Base-by-base conservation (phyloP, 2,797 vertebrate species). In the Lates japonicus region DNA sequence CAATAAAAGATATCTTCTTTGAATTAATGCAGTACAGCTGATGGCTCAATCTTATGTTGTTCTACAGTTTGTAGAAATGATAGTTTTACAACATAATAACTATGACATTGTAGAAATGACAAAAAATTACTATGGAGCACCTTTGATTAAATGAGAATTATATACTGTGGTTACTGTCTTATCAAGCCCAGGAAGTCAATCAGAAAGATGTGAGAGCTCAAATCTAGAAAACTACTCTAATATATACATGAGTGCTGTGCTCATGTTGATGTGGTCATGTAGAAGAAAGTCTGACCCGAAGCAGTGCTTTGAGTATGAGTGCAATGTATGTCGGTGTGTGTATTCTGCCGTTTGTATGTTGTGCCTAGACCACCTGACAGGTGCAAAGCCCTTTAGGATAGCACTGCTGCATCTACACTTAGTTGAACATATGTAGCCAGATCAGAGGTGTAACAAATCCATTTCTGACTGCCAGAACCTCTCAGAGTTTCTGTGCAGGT, bases 371-470 rank as follows among this genome's bases (percentile, higher is more conserved):
- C 74, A 76, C 84, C 85, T 88, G 92, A 89, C 89, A 89, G 83
- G 73, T 87, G 89, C 80, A 80, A 87, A 88, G 85, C 91, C 93
- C 91, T 78, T 86, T 88, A 87, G 92, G 93, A 86, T 60, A 84
- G 79, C 82, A 48, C 77, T 87, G 90, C 87, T 90, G 88, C 79
- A 83, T 93, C 88, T 89, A 85, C 92, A 93, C 92, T 91, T 58
- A 87, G 70, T 82, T 90, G 92, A 88, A 91, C 91, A 89, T 90
- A 86, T 90, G 89, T 91, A 85, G 86, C n/a, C 93, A 92, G 88
- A 93, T 95, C 92, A 90, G 91, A 94, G 91, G 93, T 94, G 93
- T 84, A 92, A 94, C 87, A 93, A 93, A 95, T 94, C 93, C 90
- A 94, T 94, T 88, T 89, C 73, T 86, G 90, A 78, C 90, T 87